Base-by-base conservation (phyloP, 2,797 vertebrate species). In the Botia kubotai region DNA sequence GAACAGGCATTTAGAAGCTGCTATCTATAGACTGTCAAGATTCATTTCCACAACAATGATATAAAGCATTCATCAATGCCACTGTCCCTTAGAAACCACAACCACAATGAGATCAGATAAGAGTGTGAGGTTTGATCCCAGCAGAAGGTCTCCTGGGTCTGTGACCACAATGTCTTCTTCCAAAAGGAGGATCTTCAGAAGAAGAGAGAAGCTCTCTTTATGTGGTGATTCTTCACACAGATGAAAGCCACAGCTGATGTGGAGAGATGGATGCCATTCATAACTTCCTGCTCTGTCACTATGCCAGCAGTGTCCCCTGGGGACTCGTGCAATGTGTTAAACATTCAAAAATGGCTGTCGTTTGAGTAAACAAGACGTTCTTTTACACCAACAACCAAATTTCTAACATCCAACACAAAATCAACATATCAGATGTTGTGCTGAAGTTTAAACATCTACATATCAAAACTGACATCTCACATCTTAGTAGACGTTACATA, bases 241-340 rank as follows among this genome's bases (percentile, higher is more conserved):
- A 60, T 23, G 39, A 67, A 33, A 8, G 29, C 17, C 67, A 72
- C 2, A 16, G 12, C 16, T 39, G 83, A 70, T 86, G 77, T 55
- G 72, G 50, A 19, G 58, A 65, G 62, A 82, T 85, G 79, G 57
- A 86, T 85, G 74, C 84, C 82, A 88, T 88, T 91, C 85, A 90
- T 87, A 84, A 86, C 73, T 70, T 82, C 80, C 60, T 50, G 11
- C 74, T 69, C n/a, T 60, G 78, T 53, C 65, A 16, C 67, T 82
- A 87, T 89, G 43, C 77, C 65, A 36, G 3, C 73, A 11, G 81
- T 88, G 53, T 46, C 83, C 81, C 82, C 69, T 83, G 66, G 81
- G 83, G 88, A 91, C 85, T 72, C 53, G 58, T 39, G 84, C 69
- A 69, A 63, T 6, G 21, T 57, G 77, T 66, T 19, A 58, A 66